A percentile compares a stretch with the other conserved stretches of the same genome.
These are phyloP conservation scores for Cichlasoma orientale DNA, from an alignment of 2,797 vertebrate genomes.

Conservation along the genomic window DNA sequence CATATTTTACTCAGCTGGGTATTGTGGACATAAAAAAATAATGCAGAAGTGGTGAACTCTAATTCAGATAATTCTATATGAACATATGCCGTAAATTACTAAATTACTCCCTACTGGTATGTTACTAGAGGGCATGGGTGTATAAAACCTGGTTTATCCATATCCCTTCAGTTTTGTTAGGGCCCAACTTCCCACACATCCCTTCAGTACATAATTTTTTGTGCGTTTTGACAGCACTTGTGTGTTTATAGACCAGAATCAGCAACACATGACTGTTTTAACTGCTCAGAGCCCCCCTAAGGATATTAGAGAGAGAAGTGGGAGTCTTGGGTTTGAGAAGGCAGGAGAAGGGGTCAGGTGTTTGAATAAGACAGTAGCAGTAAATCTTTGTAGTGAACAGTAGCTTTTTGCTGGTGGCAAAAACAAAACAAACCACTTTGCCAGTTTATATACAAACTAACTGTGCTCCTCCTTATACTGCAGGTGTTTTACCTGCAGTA, in stretches of 20 bases:
- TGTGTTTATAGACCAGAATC: slow-evolving; percentile 39
- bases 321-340: neutral
- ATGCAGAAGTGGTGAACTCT: neutral
- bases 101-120: slow-evolving; percentile 14
- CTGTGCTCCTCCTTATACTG: neutral
- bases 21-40: slow-evolving; percentile 13
- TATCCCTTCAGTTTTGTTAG: slow-evolving; percentile 18
- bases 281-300: slow-evolving; percentile 24
- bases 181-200: slow-evolving; percentile 31
- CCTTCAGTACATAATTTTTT: slow-evolving; percentile 24
- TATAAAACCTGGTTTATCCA: slow-evolving; percentile 31
- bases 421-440: neutral
- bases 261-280: slow-evolving; percentile 44
- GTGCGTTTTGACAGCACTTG: slow-evolving; percentile 29
- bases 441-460: neutral
- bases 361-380: slow-evolving; percentile 8
- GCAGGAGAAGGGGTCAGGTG: slow-evolving; percentile 13
- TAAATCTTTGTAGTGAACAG: slow-evolving; percentile 18
- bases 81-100: slow-evolving; percentile 21
- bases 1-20: neutral
- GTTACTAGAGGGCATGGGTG: slow-evolving; percentile 27
- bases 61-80: neutral
- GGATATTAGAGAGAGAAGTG: slow-evolving; percentile 16
- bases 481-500: neutral
- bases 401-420: neutral